Conservation (phyloP, 1,140 invertebrate genomes). For the Berghia stephanieae region DNA sequence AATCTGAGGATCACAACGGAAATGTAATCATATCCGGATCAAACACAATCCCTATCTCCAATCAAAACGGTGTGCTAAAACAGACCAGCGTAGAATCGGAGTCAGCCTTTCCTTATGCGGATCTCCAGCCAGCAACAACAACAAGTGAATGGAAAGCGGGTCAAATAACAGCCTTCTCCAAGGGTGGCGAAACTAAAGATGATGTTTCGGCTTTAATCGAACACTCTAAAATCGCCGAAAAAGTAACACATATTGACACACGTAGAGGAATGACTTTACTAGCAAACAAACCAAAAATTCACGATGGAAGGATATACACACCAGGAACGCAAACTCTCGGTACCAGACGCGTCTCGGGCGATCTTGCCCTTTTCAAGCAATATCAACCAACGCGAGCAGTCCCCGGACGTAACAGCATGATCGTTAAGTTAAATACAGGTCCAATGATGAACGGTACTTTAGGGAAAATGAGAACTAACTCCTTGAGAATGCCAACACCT, state of each 20-base stretch:
- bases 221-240: too few relatives aligned
- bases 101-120: not conserved
- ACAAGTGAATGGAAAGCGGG: not conserved
- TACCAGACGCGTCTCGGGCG: not conserved
- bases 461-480: not conserved
- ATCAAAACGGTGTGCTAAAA: not conserved
- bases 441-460: not conserved
- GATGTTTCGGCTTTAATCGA: too few relatives aligned
- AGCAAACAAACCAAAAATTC: too few relatives aligned
- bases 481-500: not conserved
- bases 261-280: too few relatives aligned
- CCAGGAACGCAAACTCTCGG: not conserved
- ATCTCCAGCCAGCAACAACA: not conserved
- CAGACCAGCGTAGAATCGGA: not conserved
- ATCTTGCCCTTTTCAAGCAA: not conserved
- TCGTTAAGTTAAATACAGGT: conserved; percentile 22
- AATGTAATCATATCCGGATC: not conserved
- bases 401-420: not conserved
- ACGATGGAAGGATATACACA: too few relatives aligned
- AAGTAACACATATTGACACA: too few relatives aligned
- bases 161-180: too few relatives aligned
- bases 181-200: too few relatives aligned
- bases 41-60: not conserved
- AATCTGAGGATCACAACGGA: not conserved
- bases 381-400: not conserved